A percentile compares a stretch with the other conserved stretches of the same genome.
Evolutionary conservation across 2,797 vertebrate species (phyloP).

Genomic region (Neostethus bicornis): DNA sequence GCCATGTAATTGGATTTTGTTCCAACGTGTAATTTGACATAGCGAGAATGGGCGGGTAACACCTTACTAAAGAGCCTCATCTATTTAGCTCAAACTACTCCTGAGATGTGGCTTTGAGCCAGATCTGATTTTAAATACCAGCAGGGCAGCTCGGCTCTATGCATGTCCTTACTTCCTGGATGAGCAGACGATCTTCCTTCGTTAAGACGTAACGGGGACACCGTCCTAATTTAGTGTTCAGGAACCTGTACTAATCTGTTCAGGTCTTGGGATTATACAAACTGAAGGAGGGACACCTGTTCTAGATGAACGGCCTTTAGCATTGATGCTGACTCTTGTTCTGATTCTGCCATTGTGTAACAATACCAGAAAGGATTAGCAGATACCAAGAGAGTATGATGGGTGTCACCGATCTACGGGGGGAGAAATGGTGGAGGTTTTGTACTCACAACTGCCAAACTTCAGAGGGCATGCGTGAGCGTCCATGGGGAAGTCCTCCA

Average conservation of each 20-base stretch:
- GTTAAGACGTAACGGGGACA: constrained; percentile 32
- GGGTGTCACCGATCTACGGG: constrained; percentile 2
- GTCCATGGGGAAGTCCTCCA: constrained; percentile 97
- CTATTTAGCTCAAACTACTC: constrained; percentile 60
- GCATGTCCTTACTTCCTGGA: constrained; percentile 19
- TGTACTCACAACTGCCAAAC: constrained; percentile 95
- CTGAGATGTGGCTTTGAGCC: constrained; percentile 44
- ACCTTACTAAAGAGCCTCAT: constrained; percentile 58
- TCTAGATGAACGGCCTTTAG: too few relatives aligned
- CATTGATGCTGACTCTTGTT: not conserved
- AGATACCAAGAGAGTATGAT: not conserved
- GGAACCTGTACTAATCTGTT: constrained; percentile 10
- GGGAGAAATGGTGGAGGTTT: too few relatives aligned
- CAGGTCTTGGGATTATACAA: not conserved
- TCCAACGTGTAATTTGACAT: constrained; percentile 37
- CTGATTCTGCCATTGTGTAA: constrained; percentile 14
- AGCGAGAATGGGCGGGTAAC: constrained; percentile 30
- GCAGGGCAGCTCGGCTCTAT: constrained; percentile 13
- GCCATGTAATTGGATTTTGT: constrained; percentile 59
- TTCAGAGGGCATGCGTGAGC: constrained; percentile 94
- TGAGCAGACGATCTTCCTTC: constrained; percentile 9
- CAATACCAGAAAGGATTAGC: constrained; percentile 25
- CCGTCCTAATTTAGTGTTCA: constrained; percentile 11
- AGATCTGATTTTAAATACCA: constrained; percentile 61
- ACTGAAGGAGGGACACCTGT: not conserved